Evolutionary conservation across 2,113 vertebrate genomes (phyloP).

Genomic region (Poeciliopsis prolifica): DNA sequence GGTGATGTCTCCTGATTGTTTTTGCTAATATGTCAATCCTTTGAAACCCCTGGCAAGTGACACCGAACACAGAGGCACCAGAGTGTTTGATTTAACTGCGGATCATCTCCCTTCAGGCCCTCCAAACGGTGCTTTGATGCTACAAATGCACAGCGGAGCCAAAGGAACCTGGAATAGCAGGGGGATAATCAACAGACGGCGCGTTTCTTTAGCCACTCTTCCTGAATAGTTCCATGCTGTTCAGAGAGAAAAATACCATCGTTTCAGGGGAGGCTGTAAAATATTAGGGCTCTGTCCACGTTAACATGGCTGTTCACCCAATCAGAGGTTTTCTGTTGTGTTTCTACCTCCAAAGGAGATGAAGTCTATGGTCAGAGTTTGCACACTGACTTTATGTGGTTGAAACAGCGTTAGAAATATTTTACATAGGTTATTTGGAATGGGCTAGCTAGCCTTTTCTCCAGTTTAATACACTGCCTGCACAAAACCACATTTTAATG

Average conservation of each 20-base stretch:
- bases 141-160: constrained; percentile 52
- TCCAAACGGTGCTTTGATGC: constrained; percentile 54
- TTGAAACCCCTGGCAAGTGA: constrained; percentile 64
- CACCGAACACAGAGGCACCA: constrained; percentile 55
- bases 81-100: constrained; percentile 67
- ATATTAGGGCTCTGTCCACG: constrained; percentile 44
- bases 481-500: background rate
- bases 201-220: constrained; percentile 65
- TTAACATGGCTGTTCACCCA: constrained; percentile 44
- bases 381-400: background rate
- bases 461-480: background rate
- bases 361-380: background rate
- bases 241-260: constrained; percentile 56
- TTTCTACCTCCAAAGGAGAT: background rate
- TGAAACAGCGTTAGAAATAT: background rate
- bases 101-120: constrained; percentile 55
- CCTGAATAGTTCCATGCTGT: constrained; percentile 70
- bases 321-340: background rate
- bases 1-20: constrained; percentile 42
- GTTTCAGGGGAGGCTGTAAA: constrained; percentile 61
- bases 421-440: background rate
- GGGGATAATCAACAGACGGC: constrained; percentile 66
- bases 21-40: constrained; percentile 50
- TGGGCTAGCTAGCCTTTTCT: background rate
- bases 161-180: constrained; percentile 65